Evolutionary conservation across 2,888 invertebrate genomes (phyloP), one percentile per base, ranked within the genome.

Genomic region (Lithophane leautieri): DNA sequence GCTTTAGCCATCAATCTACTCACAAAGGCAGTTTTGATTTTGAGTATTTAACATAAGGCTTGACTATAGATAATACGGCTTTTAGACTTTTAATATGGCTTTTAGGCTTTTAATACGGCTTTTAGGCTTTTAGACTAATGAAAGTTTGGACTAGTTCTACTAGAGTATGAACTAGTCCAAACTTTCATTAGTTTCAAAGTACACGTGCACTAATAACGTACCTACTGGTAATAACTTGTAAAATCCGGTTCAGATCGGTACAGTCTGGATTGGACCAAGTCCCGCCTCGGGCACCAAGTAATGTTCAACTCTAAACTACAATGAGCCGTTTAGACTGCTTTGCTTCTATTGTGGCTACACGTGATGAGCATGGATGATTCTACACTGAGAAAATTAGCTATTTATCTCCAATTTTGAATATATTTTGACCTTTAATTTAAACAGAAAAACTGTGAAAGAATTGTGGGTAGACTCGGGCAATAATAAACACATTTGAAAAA

Each of bases 201-300:
- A 72, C 63, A 78, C 47, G 75, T 78, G 72, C 77, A 69, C 72
- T 76, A 84, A 86, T 76, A 76, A 70, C 63, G 61, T 73, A 67
- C 67, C 65, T 61, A 69, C 69, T 42, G 70, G 82, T 75, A 86
- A 82, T 88, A 86, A 86, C 84, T 88, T 69, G 79, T 83, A 72
- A 78, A 84, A 81, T 83, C 76, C 78, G 42, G 71, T 78, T 79
- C 68, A 68, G n/a, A 83, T 67, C 56, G 58, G 82, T 73, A 76
- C 74, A 76, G 67, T 73, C 66, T 71, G 68, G 77, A 82, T 85
- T 82, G 67, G 58, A 70, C 70, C 28, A 44, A 60, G 67, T 76
- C 60, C 62, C 78, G 85, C 74, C 73, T 67, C 69, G 65, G 76
- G 86, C 82, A 69, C 75, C 73, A 73, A 82, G 82, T 85, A 77